phyloP scores from a whole-genome alignment of 2,888 invertebrate genomes.

The Masnerella sp. region DNA sequence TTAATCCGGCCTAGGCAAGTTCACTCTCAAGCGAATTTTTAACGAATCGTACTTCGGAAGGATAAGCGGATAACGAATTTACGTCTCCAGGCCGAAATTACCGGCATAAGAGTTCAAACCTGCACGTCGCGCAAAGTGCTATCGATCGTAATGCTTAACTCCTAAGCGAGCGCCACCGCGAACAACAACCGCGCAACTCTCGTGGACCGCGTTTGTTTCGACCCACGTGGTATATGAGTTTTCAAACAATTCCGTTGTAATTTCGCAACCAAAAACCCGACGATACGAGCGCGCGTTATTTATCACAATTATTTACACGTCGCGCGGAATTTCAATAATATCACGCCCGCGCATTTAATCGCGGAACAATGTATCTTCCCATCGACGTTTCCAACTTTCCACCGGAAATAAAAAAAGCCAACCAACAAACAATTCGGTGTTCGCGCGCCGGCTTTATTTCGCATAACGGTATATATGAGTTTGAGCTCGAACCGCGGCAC shows the following conservation, averaged over 20 bases:
- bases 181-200: slow-evolving; percentile 60
- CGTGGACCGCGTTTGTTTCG: slow-evolving; percentile 62
- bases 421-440: slow-evolving; percentile 13
- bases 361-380: slow-evolving; percentile 32
- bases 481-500: slow-evolving; percentile 11
- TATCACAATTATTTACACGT: slow-evolving; percentile 59
- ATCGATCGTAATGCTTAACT: slow-evolving; percentile 62
- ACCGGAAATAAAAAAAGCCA: slow-evolving; percentile 22
- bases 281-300: slow-evolving; percentile 57
- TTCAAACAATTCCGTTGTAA: slow-evolving; percentile 68
- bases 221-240: slow-evolving; percentile 67
- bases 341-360: slow-evolving; percentile 33
- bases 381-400: slow-evolving; percentile 40
- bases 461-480: slow-evolving; percentile 15
- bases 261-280: slow-evolving; percentile 60
- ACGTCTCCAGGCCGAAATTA: slow-evolving; percentile 55
- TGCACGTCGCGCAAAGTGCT: slow-evolving; percentile 57
- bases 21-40: slow-evolving; percentile 59
- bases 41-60: slow-evolving; percentile 51
- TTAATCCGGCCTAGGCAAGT: slow-evolving; percentile 35
- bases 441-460: slow-evolving; percentile 5
- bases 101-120: slow-evolving; percentile 62
- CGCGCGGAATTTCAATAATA: slow-evolving; percentile 56
- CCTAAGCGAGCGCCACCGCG: slow-evolving; percentile 59
- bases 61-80: slow-evolving; percentile 62